A percentile compares a stretch with the other conserved stretches of the same genome.
These are phyloP conservation scores for Heliopora coerulea DNA, from an alignment of 92 coral and sea anemone species.

Conservation along the genomic window DNA sequence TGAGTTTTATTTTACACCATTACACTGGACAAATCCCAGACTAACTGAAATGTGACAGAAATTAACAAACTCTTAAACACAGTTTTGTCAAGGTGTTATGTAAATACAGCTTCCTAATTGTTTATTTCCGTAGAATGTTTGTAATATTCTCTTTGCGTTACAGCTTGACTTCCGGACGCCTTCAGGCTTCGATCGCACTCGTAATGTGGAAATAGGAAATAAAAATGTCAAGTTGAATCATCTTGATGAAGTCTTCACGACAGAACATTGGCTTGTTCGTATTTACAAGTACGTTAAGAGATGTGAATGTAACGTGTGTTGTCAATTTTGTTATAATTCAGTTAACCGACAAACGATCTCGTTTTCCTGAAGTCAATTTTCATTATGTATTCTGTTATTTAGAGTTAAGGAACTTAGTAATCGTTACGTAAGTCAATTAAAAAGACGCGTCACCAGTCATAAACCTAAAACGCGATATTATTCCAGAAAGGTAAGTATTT, in stretches of 20 bases:
- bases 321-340: too few species aligned
- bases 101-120: too few species aligned
- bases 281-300: conserved; percentile 95
- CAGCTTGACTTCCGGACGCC: conserved; percentile 98
- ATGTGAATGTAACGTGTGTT: too few species aligned
- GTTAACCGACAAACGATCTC: too few species aligned
- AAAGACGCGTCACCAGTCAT: conserved; percentile 69
- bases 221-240: conserved; percentile 86
- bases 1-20: too few species aligned
- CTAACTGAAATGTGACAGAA: too few species aligned
- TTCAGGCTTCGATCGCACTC: conserved; percentile 96
- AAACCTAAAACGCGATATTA: conserved; percentile 77
- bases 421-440: conserved; percentile 68
- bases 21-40: too few species aligned
- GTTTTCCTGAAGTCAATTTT: too few species aligned
- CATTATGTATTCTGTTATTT: neutral
- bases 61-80: too few species aligned
- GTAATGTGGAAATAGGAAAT: conserved; percentile 99
- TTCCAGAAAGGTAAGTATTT: conserved; percentile 74
- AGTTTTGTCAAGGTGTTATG: too few species aligned
- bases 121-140: too few species aligned
- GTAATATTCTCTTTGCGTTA: neutral
- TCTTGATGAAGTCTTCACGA: conserved; percentile 96
- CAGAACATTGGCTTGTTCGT: conserved; percentile 99
- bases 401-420: conserved; percentile 95